Percentiles rank a stretch among this genome's conserved stretches.
Evolutionary conservation across 2,797 vertebrate genomes (phyloP).

Genomic region (Squalus acanthias): DNA sequence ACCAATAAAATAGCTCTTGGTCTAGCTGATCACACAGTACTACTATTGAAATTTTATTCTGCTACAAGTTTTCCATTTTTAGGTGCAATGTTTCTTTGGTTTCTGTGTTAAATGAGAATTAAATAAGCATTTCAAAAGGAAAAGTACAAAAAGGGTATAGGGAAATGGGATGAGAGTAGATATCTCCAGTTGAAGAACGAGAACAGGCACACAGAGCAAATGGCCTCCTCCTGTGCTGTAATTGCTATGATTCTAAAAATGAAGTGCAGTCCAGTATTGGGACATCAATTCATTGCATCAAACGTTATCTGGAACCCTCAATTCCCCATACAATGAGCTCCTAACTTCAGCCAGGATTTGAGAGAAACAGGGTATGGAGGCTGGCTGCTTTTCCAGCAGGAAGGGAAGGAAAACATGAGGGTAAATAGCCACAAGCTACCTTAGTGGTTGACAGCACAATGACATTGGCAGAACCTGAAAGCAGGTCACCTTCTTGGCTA

Average conservation of each 20-base stretch:
- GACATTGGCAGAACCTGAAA: conserved; percentile 15
- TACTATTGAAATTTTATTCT: not conserved
- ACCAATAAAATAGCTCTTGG: not conserved
- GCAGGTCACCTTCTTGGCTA: not conserved
- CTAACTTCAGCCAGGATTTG: not conserved
- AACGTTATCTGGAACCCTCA: not conserved
- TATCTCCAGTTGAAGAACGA: not conserved
- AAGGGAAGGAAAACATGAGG: no score
- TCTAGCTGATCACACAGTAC: not conserved
- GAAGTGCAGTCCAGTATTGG: not conserved
- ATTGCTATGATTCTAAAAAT: not conserved
- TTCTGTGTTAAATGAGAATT: not conserved
- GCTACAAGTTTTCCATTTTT: not conserved
- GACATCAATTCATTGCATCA: not conserved
- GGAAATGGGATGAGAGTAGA: not conserved
- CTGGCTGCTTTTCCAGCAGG: not conserved
- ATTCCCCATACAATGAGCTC: not conserved
- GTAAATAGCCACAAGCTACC: not conserved
- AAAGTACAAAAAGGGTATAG: not conserved
- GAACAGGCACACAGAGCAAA: not conserved
- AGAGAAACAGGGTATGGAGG: not conserved
- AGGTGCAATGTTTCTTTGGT: not conserved
- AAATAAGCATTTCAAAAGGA: not conserved
- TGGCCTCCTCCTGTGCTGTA: not conserved
- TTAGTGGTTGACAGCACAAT: not conserved